A percentile compares a stretch with the other conserved stretches of the same genome.
Evolutionary conservation across 2,113 vertebrate species (phyloP).

Genomic region (Loxodonta africana): DNA sequence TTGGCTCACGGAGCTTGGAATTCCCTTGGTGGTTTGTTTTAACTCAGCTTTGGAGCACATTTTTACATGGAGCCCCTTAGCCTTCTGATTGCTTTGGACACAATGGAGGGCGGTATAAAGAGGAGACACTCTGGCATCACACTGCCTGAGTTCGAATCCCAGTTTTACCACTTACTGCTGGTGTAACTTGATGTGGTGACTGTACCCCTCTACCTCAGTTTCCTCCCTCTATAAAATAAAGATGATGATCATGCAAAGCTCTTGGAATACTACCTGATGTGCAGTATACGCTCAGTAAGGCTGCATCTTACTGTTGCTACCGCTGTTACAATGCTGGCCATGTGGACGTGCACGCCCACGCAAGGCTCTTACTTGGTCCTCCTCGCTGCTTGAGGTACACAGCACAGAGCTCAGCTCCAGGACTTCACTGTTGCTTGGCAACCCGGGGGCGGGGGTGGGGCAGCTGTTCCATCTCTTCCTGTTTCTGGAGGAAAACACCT

Average conservation of each 20-base stretch:
- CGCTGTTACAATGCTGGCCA: fast-evolving
- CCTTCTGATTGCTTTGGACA: background rate
- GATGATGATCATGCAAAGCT: fast-evolving
- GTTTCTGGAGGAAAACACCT: background rate
- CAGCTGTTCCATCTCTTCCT: background rate
- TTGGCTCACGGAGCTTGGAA: background rate
- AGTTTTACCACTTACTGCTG: fast-evolving
- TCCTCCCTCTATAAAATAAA: fast-evolving
- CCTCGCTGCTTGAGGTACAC: background rate
- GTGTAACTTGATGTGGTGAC: fast-evolving
- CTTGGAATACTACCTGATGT: fast-evolving
- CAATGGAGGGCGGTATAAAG: fast-evolving
- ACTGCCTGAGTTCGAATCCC: background rate
- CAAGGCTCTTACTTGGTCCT: background rate
- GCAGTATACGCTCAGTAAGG: fast-evolving
- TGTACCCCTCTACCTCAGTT: fast-evolving
- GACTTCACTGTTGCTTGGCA: background rate
- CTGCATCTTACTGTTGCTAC: fast-evolving
- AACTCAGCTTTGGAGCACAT: background rate
- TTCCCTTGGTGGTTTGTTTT: background rate
- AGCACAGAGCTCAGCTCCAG: background rate
- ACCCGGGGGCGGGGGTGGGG: background rate
- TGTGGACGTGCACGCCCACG: fast-evolving
- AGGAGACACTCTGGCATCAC: background rate
- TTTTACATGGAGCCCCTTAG: background rate